Percentiles rank a stretch among this genome's conserved stretches.
Evolutionary conservation across 1,140 invertebrate genomes (phyloP).

Genomic region (Goniozus legneri): DNA sequence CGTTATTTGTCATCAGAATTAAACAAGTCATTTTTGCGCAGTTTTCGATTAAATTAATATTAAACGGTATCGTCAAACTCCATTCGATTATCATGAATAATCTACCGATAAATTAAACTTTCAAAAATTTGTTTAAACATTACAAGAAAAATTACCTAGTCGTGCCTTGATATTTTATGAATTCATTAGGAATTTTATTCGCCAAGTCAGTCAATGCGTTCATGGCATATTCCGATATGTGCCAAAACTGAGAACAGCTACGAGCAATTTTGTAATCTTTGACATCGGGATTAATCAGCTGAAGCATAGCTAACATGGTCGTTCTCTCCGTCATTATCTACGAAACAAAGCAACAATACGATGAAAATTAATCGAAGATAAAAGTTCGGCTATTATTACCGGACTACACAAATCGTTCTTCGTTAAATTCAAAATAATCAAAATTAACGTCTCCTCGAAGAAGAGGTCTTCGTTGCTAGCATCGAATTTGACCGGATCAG

Average conservation of each 20-base stretch:
- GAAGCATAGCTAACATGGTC: constrained; percentile 22
- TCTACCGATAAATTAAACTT: constrained; percentile 13
- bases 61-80: constrained; percentile 12
- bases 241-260: constrained; percentile 23
- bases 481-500: constrained; percentile 15
- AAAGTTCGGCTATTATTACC: constrained; percentile 1
- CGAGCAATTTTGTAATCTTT: constrained; percentile 3
- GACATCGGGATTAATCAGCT: constrained; percentile 22
- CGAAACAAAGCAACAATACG: neutral
- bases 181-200: constrained; percentile 30
- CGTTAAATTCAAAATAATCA: constrained; percentile 19
- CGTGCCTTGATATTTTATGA: constrained; percentile 25
- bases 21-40: constrained; percentile 26
- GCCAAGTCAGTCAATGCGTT: constrained; percentile 25
- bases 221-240: constrained; percentile 25
- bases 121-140: neutral
- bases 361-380: neutral
- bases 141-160: constrained; percentile 27
- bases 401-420: constrained; percentile 15
- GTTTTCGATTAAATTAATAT: constrained; percentile 13
- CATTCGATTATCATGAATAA: constrained; percentile 26
- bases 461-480: constrained; percentile 21
- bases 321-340: constrained; percentile 25
- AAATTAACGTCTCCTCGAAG: constrained; percentile 33
- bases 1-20: constrained; percentile 17